Conservation (phyloP, 2,113 vertebrate genomes). For the Cebidichthys violaceus region DNA sequence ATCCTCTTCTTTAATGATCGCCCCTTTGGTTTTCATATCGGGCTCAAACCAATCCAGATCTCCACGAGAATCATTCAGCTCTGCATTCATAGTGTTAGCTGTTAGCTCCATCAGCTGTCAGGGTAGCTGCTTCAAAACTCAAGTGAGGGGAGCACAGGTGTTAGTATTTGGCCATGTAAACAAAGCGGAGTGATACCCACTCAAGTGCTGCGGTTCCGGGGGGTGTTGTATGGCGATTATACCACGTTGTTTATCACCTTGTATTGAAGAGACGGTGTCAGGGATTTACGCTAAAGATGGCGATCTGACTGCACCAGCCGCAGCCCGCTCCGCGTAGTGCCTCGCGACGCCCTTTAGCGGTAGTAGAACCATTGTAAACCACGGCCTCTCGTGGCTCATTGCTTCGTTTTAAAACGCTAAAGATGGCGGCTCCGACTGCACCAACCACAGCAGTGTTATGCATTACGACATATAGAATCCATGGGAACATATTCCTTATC, state of each 20-base stretch:
- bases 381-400: background rate
- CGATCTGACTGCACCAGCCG: background rate
- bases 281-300: slow-evolving; percentile 18
- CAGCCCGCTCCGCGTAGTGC: background rate
- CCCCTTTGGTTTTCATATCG: background rate
- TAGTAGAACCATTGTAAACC: background rate
- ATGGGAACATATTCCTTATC: background rate
- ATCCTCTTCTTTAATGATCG: slow-evolving; percentile 14
- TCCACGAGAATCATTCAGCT: background rate
- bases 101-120: slow-evolving; percentile 6
- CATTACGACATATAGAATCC: background rate
- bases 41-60: background rate
- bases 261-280: background rate
- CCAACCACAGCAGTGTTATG: background rate
- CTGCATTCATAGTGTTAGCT: slow-evolving; percentile 12
- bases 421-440: background rate
- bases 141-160: background rate
- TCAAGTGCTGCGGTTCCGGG: background rate
- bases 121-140: background rate
- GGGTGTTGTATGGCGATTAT: slow-evolving; percentile 7
- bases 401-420: background rate
- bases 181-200: slow-evolving; percentile 32
- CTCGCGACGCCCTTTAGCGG: background rate
- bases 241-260: slow-evolving; percentile 8
- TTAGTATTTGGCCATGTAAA: background rate